Evolutionary conservation across 23 tunicate species (phyloP).

Genomic region (Styela clava): DNA sequence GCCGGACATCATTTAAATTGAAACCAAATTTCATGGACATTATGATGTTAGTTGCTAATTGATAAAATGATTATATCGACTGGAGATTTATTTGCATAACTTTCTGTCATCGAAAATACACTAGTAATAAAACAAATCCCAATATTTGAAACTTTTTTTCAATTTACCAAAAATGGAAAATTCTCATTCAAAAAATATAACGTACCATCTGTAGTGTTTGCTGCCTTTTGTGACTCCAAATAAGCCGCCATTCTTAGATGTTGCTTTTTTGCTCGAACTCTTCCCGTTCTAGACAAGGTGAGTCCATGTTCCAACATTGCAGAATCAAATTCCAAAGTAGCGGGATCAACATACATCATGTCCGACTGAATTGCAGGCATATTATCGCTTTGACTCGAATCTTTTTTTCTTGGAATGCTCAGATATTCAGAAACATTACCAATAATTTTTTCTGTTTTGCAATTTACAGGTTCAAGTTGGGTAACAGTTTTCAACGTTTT

Average conservation of each 20-base stretch:
- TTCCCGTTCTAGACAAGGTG: slow-evolving; percentile 23
- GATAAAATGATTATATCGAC: too few species aligned
- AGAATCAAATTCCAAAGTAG: not conserved
- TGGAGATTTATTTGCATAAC: too few species aligned
- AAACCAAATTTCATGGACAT: too few species aligned
- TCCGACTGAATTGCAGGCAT: slow-evolving; percentile 3
- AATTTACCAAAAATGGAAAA: too few species aligned
- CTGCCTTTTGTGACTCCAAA: slow-evolving; percentile 9
- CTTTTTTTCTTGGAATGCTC: not conserved
- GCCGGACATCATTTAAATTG: too few species aligned
- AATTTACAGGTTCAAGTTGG: not conserved
- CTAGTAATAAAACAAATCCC: too few species aligned
- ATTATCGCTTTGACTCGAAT: not conserved
- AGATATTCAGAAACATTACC: not conserved
- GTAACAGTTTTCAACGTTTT: not conserved
- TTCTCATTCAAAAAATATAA: too few species aligned
- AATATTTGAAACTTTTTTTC: too few species aligned
- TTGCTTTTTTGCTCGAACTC: slow-evolving; percentile 19
- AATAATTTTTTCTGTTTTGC: not conserved
- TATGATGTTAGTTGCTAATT: too few species aligned
- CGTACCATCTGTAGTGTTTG: slow-evolving; percentile 3
- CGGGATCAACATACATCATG: not conserved
- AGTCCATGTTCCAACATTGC: slow-evolving; percentile 2
- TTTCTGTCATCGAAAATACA: too few species aligned
- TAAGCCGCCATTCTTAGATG: slow-evolving; percentile 21